Evolutionary conservation across 1,140 invertebrate genomes (phyloP), one percentile per base, ranked within the genome.

Genomic region (Drosophila gunungcola): DNA sequence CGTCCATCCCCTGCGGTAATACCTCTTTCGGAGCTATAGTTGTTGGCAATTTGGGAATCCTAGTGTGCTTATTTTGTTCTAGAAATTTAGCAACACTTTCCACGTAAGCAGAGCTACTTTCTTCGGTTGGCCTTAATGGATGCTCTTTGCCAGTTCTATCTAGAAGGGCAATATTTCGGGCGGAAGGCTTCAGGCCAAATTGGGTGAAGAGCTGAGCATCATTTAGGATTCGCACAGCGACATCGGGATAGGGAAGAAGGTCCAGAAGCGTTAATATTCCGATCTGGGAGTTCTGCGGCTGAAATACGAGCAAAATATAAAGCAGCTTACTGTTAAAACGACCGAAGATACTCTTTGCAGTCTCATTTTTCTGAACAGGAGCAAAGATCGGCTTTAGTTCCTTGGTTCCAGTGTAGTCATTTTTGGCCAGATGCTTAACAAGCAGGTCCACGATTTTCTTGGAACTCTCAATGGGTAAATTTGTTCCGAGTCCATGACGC

Each of bases 211-310:
- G 9, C 21, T 41, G 11, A 1, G 12, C 51, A 36, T 52, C 12
- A 11, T 36, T 41, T 0, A 45, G 3, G 11, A 60, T 36, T 10
- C 51, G 60, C 34, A 70, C 55, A 1, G 3, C 36, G 2, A 78
- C 39, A 21, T 36, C 29, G 10, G 29, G 21, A 41, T 34, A 48
- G 0, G 29, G 12, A 4, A 64, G 39, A 4, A 36, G 2, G 2
- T 32, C 58, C 4, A 80, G 16, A 0, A 80, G 25, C 7, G 69
- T 49, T 13, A 78, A 63, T 27, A 54, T 57, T 25, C 75, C 78
- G 42, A 74, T 52, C 3, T 51, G 38, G 0, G 75, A 32, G 5
- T 32, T 5, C 7, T 32, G 5, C 2, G 29, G 29, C 29, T 32
- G 29, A 46, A 64, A 45, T 12, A 80, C 60, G 0, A 78, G 10